These are phyloP conservation scores for Psephotus haematonotus DNA, from an alignment of 2,113 vertebrate genomes.

Conservation along the genomic window DNA sequence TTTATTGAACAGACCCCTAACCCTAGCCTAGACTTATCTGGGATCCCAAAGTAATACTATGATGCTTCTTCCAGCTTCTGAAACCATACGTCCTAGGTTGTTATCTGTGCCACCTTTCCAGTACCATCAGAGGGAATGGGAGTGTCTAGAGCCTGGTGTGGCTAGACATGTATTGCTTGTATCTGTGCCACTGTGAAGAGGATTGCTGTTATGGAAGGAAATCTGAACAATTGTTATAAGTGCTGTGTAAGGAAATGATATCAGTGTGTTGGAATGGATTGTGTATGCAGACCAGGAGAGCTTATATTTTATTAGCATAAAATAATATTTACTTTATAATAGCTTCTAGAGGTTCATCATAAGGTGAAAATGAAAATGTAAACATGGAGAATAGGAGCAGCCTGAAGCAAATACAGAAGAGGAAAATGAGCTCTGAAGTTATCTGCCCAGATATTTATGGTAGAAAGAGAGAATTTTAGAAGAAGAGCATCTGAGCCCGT, in stretches of 20 bases:
- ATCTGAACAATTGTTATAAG: neutral
- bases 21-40: neutral
- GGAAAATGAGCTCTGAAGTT: neutral
- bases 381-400: neutral
- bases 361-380: neutral
- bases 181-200: neutral
- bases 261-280: neutral
- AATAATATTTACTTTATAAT: neutral
- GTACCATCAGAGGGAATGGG: rapidly evolving
- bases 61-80: neutral
- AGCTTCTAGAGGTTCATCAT: neutral
- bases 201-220: neutral
- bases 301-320: neutral
- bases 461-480: neutral
- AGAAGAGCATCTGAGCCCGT: neutral
- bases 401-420: neutral
- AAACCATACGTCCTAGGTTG: neutral
- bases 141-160: too few relatives aligned
- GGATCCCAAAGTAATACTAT: neutral
- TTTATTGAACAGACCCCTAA: neutral
- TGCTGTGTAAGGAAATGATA: neutral
- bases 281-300: neutral
- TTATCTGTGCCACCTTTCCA: too few relatives aligned
- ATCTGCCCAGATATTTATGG: neutral
- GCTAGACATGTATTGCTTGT: rapidly evolving